Evolutionary conservation across 2,113 vertebrate species (phyloP), one percentile per base, ranked within the genome.

Genomic region (Rhynchomys soricoides): DNA sequence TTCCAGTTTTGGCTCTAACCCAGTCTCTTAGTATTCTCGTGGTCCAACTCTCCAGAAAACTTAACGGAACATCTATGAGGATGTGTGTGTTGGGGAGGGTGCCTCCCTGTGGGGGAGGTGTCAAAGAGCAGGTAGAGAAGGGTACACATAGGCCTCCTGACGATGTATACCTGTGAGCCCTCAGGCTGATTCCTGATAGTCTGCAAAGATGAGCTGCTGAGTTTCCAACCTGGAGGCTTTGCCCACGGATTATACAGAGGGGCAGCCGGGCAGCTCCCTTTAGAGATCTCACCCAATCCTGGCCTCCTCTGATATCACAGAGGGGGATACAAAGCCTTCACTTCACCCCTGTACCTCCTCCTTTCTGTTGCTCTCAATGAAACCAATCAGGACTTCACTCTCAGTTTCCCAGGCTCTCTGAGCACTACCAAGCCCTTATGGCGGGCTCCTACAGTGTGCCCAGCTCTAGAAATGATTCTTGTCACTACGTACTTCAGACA

Each of bases 341-440:
- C 93, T 92, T 86, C 98, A 96, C 96, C 98, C 96, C 74, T 1
- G 0, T 96, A 96, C 93, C 97, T 93, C 97, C 97, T 97, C 96
- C 98, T 98, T 98, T 98, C 98, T 98, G 96, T 97, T 96, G 96
- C 97, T 89, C 94, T 92, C 97, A 98, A 98, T 97, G 98, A 98
- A 97, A 97, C 98, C 97, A 98, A 96, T 98, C 98, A 97, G 95
- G 97, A 95, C 55, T 95, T 97, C 74, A 45, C 93, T 97, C 93
- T 70, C 90, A 77, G 93, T 1, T 50, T 96, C 93, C 91, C 83
- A 86, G 87, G 82, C 96, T 73, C 97, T 87, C 74, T 85, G 50
- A 26, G 74, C 13, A 0, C 43, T n/a, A 4, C 1, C 1, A 17
- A 40, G 26, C 55, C 75, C 73, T 15, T 19, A 34, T 3, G 0